Evolutionary conservation across 1,140 invertebrate species (phyloP), one percentile per base, ranked within the genome.

Genomic region (Drosophila eugracilis): DNA sequence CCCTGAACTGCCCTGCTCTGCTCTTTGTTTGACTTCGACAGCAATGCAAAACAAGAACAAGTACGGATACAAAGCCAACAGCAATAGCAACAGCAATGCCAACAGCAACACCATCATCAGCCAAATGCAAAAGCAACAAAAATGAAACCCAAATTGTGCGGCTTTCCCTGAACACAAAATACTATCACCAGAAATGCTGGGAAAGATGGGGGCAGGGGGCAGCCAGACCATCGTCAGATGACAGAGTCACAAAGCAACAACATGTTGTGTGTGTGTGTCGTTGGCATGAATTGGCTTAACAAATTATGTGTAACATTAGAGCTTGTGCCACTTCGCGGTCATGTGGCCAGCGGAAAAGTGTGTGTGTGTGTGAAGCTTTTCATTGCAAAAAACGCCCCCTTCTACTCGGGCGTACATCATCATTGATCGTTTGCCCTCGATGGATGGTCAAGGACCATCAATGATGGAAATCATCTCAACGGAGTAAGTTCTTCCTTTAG

Each of bases 101-200:
- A 39, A 19, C 36, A 7, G 10, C 28, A 62, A 7, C 22, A 52
- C 3, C 48, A 52, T 2, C 15, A 34, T 12, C 30, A 30, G 10
- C 28, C 28, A 30, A 30, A 30, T 32, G 26, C 26, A 59, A 47
- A 53, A 19, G 30, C 52, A 39, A 26, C 19, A 66, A 57, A 48
- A 32, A 72, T 53, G 36, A 78, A 84, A 84, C 70, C 78, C 17
- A 71, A 84, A 83, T 78, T 71, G 71, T 84, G 75, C 49, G 79
- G 74, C 62, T 75, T 79, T 59, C 44, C 69, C 55, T 30, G 79
- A 14, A 53, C 48, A 39, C 39, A 63, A 44, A 76, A 69, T 77
- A 58, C 52, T 54, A 66, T 47, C 71, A 52, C 21, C 54, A 44
- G 36, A 39, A 36, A n/a, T 17, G 36, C 36, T 22, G 19, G 21